phyloP scores from a whole-genome alignment of 2,797 vertebrate genomes.

The Melanogrammus aeglefinus region DNA sequence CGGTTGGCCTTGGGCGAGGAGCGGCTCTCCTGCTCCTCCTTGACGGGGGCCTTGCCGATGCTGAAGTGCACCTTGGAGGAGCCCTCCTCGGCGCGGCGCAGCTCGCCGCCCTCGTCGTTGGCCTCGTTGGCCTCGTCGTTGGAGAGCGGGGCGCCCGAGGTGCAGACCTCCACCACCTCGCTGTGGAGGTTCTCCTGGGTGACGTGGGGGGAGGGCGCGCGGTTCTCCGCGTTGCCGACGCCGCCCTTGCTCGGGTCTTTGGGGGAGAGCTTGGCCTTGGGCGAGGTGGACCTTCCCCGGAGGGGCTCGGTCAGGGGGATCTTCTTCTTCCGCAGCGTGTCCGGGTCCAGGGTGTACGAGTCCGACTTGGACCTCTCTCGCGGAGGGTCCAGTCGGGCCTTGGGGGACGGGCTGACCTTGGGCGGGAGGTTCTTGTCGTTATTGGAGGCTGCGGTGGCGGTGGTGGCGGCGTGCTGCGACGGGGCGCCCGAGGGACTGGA shows the following conservation, averaged over 20 bases:
- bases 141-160: conserved; percentile 88
- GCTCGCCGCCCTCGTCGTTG: conserved; percentile 84
- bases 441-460: conserved; percentile 78
- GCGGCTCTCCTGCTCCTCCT: conserved; percentile 90
- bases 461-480: conserved; percentile 83
- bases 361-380: conserved; percentile 97
- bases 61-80: conserved; percentile 97
- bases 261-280: conserved; percentile 86
- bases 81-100: conserved; percentile 79
- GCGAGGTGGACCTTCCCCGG: conserved; percentile 92
- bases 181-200: conserved; percentile 98
- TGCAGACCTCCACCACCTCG: conserved; percentile 96
- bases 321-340: conserved; percentile 95
- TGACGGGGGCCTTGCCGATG: conserved; percentile 95
- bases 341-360: conserved; percentile 95
- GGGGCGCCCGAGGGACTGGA: conserved; percentile 82
- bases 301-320: conserved; percentile 90
- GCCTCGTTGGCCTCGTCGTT: conserved; percentile 83
- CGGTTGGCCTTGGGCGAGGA: conserved; percentile 97
- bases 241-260: conserved; percentile 81
- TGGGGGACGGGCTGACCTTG: conserved; percentile 84
- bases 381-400: conserved; percentile 90
- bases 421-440: conserved; percentile 88
- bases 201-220: conserved; percentile 92
- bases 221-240: conserved; percentile 80